These are phyloP conservation scores for Orthosia cruda DNA, from an alignment of 2,888 invertebrate species.

Conservation along the genomic window DNA sequence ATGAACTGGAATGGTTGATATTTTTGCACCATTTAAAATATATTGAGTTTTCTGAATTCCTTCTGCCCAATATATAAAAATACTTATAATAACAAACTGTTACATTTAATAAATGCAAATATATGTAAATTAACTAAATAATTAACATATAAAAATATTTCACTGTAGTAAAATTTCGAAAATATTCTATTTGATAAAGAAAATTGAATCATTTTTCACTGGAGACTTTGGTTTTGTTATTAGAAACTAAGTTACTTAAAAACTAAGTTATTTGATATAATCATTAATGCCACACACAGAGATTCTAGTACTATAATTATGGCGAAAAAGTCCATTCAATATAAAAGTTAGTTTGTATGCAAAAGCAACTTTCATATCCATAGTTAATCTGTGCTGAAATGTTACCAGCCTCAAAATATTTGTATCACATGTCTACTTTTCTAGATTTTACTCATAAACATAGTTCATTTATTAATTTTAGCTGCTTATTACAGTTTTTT, in stretches of 20 bases:
- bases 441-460: constrained; percentile 31
- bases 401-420: constrained; percentile 52
- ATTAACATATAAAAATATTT: constrained; percentile 35
- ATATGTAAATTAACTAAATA: constrained; percentile 43
- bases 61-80: constrained; percentile 32
- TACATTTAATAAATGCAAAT: constrained; percentile 57
- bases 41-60: constrained; percentile 8
- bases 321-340: constrained; percentile 32
- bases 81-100: constrained; percentile 15
- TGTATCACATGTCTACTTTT: constrained; percentile 41
- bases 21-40: neutral
- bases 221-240: constrained; percentile 78
- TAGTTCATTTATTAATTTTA: constrained; percentile 22
- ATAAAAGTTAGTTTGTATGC: constrained; percentile 24
- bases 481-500: constrained; percentile 31
- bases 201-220: constrained; percentile 33
- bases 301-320: constrained; percentile 63
- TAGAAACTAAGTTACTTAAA: constrained; percentile 68
- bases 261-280: constrained; percentile 58
- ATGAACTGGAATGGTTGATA: constrained; percentile 10
- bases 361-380: constrained; percentile 19
- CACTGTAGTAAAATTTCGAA: constrained; percentile 32
- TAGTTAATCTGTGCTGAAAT: constrained; percentile 22
- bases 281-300: constrained; percentile 57
- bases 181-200: constrained; percentile 39